Percentiles rank a stretch among this genome's conserved stretches.
Evolutionary conservation across 2,888 invertebrate genomes (phyloP).

Genomic region (Andrena minutula): DNA sequence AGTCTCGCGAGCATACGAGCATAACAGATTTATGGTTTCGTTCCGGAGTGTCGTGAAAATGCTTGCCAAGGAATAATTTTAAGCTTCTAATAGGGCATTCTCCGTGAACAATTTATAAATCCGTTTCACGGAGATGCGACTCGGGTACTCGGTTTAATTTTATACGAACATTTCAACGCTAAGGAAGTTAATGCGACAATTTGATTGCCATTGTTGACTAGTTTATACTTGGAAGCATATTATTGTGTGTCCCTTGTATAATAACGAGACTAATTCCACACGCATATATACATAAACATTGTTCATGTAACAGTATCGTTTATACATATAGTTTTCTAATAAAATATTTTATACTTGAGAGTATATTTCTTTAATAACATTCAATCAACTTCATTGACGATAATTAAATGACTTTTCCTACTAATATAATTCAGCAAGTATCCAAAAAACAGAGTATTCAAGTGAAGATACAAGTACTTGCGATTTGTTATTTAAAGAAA

Average conservation of each 20-base stretch:
- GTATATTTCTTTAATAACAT: conserved; percentile 8
- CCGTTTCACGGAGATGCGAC: neutral
- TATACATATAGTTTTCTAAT: conserved; percentile 20
- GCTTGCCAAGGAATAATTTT: neutral
- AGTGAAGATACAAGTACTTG: conserved; percentile 1
- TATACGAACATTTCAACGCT: conserved; percentile 12
- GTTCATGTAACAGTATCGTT: conserved; percentile 16
- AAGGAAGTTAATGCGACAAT: conserved; percentile 22
- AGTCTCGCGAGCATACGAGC: conserved; percentile 2
- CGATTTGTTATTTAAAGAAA: conserved; percentile 8
- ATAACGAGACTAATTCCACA: conserved; percentile 20
- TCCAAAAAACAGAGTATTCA: conserved; percentile 1
- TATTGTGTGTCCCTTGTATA: conserved; percentile 29
- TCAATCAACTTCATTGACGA: neutral
- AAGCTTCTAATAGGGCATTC: neutral
- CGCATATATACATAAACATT: conserved; percentile 19
- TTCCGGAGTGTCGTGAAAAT: neutral
- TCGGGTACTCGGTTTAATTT: neutral
- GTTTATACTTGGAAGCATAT: conserved; percentile 52
- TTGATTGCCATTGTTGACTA: conserved; percentile 40
- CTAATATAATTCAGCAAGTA: neutral
- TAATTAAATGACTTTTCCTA: neutral
- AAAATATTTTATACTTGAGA: conserved; percentile 34
- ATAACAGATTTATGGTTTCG: conserved; percentile 13
- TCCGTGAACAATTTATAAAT: neutral